Base-by-base conservation (phyloP, 2,113 vertebrate genomes). In the Aythya baeri region DNA sequence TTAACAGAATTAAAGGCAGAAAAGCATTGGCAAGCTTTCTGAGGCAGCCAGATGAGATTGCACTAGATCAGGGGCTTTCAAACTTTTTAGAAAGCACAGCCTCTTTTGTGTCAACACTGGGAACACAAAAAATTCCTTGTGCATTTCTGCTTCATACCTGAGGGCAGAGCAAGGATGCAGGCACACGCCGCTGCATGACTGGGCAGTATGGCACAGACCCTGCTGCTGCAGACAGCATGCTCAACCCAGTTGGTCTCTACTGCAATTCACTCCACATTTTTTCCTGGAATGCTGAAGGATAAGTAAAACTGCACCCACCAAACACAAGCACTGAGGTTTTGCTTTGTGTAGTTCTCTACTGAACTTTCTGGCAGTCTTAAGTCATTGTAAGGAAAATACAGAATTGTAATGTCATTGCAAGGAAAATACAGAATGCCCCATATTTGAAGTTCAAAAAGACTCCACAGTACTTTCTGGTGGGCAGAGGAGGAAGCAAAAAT, bases 141-240 rank as follows among this genome's bases (percentile, higher is more conserved):
- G 43, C 38, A 17, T 65, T 59, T 94, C 50, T 49, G 22, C 20
- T 79, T 84, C 1, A 1, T 12, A 17, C 4, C 31, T 29, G 36
- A 43, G 26, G 20, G 12, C 77, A 72, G 49, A 41, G n/a, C 18
- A 58, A 54, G 41, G 38, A 26, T 65, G 77, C 22, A 54, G 70
- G 55, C 7, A 38, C 4, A 4, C 0, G 0, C 26, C 43, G 31
- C 31, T 73, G 26, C 43, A 11, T 13, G 41, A 13, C n/a, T 13
- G 3, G 6, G 25, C 6, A 65, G 52, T 36, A 72, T 55, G 55
- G 17, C 70, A 1, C 2, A 70, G 29, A 22, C 32, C 3, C 11
- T 43, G 31, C 38, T 46, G 25, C 44, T 67, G 36, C 50, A 52
- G 15, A n/a, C 55, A 61, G 18, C 44, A 10, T 70, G 52, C 54